Percentiles rank a stretch among this genome's conserved stretches.
Conservation (phyloP, 2,888 invertebrate genomes). For the Athrips mouffetella region DNA sequence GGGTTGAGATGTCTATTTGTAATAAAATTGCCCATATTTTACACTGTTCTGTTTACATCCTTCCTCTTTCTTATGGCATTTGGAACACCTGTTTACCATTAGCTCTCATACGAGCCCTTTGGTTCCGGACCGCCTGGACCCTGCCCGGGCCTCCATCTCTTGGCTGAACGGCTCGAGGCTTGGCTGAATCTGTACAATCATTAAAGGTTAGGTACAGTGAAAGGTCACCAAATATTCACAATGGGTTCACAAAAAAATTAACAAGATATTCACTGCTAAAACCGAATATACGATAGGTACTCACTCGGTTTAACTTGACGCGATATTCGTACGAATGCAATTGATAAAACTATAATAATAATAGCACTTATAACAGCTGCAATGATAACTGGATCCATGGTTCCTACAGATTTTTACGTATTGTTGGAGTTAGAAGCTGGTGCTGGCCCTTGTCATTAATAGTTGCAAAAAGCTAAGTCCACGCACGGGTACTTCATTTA, state of each 20-base stretch:
- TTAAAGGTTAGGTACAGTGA: neutral
- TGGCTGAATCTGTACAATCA: constrained; percentile 43
- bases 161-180: constrained; percentile 57
- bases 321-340: constrained; percentile 54
- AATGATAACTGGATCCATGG: constrained; percentile 68
- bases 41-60: no score
- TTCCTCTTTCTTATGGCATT: no score
- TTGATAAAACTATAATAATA: constrained; percentile 51
- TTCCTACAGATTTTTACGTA: constrained; percentile 21
- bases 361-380: constrained; percentile 64
- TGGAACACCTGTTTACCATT: no score
- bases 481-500: no score
- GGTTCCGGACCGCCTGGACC: constrained; percentile 85
- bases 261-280: neutral
- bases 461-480: no score
- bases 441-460: no score
- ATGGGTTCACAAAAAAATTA: neutral
- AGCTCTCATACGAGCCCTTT: constrained; percentile 81
- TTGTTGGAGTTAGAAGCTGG: no score
- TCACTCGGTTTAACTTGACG: constrained; percentile 40
- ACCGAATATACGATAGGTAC: neutral
- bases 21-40: no score
- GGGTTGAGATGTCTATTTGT: no score
- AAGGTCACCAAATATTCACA: constrained; percentile 9
- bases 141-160: constrained; percentile 81